These are phyloP conservation scores for Scleropages formosus DNA, from an alignment of 2,797 vertebrate genomes.

Conservation along the genomic window DNA sequence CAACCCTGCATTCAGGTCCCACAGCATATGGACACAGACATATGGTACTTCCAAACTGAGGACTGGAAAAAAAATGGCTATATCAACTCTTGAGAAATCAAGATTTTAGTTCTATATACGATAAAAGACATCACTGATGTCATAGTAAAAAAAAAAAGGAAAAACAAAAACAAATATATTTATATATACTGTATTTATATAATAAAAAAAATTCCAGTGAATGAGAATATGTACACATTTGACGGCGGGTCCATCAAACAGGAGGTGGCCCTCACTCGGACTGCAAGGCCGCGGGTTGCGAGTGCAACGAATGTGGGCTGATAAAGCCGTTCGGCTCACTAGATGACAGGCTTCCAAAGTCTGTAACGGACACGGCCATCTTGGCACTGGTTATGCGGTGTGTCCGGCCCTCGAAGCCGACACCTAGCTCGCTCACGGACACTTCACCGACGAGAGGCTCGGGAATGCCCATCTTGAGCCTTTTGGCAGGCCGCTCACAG, in stretches of 20 bases:
- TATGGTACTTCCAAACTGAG: constrained; percentile 79
- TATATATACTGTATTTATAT: constrained; percentile 50
- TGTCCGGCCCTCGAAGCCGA: constrained; percentile 87
- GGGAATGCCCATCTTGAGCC: constrained; percentile 90
- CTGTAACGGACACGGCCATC: constrained; percentile 96
- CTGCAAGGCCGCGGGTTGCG: constrained; percentile 91
- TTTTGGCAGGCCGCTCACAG: constrained; percentile 87
- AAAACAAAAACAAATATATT: constrained; percentile 59
- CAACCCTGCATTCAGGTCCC: constrained; percentile 83
- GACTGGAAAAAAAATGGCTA: constrained; percentile 80
- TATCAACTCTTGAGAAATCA: constrained; percentile 99
- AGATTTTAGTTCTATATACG: constrained; percentile 97
- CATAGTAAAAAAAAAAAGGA: constrained; percentile 82
- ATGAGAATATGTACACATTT: constrained; percentile 86
- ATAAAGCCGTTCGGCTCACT: constrained; percentile 88
- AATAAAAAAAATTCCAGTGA: constrained; percentile 78
- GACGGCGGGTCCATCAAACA: constrained; percentile 70
- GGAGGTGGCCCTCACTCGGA: constrained; percentile 82
- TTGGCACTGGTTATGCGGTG: constrained; percentile 92
- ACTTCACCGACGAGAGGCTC: constrained; percentile 91
- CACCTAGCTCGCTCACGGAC: constrained; percentile 86
- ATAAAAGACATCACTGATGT: constrained; percentile 99
- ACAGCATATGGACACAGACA: constrained; percentile 70
- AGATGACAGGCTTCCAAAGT: constrained; percentile 87
- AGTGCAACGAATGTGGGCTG: constrained; percentile 82